Base-by-base conservation (phyloP, 2,888 invertebrate species). In the Xanthorhoe spadicearia region DNA sequence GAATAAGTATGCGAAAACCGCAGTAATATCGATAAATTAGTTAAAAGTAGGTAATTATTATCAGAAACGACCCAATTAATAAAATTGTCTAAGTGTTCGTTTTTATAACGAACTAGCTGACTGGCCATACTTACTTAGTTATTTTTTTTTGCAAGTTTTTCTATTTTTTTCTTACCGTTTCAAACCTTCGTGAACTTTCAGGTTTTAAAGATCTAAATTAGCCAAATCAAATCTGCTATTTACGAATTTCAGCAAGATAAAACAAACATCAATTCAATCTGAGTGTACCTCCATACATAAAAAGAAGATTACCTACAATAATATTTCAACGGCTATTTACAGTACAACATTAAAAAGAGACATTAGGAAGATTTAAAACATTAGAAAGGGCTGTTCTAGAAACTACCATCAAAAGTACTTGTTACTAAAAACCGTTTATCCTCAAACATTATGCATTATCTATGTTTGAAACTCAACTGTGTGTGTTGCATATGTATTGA, bases 401-500 rank as follows among this genome's bases (percentile, higher is more conserved):
- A 38, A 10, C 38, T 8, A 10, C 10, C 10, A 1, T 10, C 2
- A 38, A 38, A 38, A 38, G 10, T 10, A 10, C 10, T 10, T 38
- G 38, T 38, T 38, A 3, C 2, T 38, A 38, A 38, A 38, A 38
- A 46, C 5, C 5, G 46, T 46, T 46, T 46, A 46, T 46, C 46
- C 46, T 46, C 10, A 38, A 38, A 38, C 38, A 38, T 10, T 38
- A 38, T 10, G 38, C 38, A 38, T 38, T 38, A 38, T 38, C 38
- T 38, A 38, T 9, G 35, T 49, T 57, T 49, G n/a, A 23, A 52
- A 61, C 50, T 50, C 13, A 57, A 15, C 13, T 61, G 43, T 15
- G 57, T 23, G n/a, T n/a, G n/a, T n/a, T 64, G 54, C 53, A 61
- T 67, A 60, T 58, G 35, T 61, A 53, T 57, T 68, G 61, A 64